phyloP scores from a whole-genome alignment of 2,113 vertebrate species.

The Rhynchopsitta pachyrhyncha region DNA sequence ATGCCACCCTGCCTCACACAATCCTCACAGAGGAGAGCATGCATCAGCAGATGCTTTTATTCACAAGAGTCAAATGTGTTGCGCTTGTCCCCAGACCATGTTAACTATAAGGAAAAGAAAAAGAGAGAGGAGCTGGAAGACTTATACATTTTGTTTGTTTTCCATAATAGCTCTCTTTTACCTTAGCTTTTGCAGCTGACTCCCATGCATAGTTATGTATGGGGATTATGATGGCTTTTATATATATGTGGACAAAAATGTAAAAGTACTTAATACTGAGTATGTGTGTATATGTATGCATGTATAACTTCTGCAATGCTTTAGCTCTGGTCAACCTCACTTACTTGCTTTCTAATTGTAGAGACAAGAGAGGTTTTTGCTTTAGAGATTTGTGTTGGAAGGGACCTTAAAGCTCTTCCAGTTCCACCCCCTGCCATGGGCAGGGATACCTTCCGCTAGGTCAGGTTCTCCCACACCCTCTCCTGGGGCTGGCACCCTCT shows the following conservation, averaged over 20 bases:
- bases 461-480: not conserved
- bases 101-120: fast-evolving
- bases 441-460: not conserved
- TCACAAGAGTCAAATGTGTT: fast-evolving
- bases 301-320: not conserved
- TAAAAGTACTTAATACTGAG: fast-evolving
- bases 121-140: not conserved
- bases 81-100: not conserved
- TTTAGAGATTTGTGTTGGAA: not conserved
- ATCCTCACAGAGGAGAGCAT: fast-evolving
- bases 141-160: fast-evolving
- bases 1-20: not conserved
- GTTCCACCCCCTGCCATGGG: not conserved
- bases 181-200: not conserved
- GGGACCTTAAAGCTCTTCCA: not conserved
- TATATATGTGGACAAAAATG: not conserved
- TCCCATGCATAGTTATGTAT: not conserved
- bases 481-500: not conserved
- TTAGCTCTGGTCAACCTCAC: not conserved
- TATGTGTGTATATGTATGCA: not conserved
- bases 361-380: not conserved
- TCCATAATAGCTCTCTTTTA: not conserved
- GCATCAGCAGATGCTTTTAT: not conserved
- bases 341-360: not conserved
- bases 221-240: not conserved